These are phyloP conservation scores for Cosmia trapezina DNA, from an alignment of 2,888 invertebrate genomes.

Conservation along the genomic window DNA sequence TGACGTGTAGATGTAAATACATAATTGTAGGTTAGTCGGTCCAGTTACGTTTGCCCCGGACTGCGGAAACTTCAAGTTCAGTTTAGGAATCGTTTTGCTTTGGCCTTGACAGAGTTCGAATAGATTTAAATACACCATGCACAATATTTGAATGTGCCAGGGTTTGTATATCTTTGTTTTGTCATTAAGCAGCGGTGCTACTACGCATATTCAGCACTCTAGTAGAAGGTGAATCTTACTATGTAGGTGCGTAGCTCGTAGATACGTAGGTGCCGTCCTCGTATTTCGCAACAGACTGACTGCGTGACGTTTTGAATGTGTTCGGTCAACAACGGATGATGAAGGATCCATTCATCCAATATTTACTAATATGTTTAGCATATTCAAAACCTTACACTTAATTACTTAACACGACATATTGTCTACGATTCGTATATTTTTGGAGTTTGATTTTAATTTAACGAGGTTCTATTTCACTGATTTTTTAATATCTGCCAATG, in stretches of 20 bases:
- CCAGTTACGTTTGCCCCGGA: not conserved
- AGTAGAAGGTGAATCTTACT: conserved; percentile 53
- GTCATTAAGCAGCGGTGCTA: conserved; percentile 45
- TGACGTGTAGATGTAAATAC: conserved; percentile 2
- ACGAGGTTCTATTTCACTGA: conserved; percentile 32
- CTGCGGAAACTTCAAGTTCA: conserved; percentile 17
- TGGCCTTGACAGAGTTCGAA: conserved; percentile 23
- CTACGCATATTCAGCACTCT: conserved; percentile 42
- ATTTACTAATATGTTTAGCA: conserved; percentile 50
- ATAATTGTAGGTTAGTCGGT: conserved; percentile 1
- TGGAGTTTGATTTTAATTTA: conserved; percentile 14
- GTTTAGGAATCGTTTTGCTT: conserved; percentile 8
- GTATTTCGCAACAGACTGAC: conserved; percentile 64
- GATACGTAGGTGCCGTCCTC: conserved; percentile 55
- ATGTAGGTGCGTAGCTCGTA: conserved; percentile 22
- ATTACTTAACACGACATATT: conserved; percentile 21
- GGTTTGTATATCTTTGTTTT: conserved; percentile 52
- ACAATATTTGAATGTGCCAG: conserved; percentile 42
- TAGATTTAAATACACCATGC: conserved; percentile 27
- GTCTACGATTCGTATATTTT: conserved; percentile 17
- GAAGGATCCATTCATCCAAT: conserved; percentile 52
- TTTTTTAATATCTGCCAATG: conserved; percentile 32
- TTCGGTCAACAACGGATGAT: conserved; percentile 52
- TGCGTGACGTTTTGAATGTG: conserved; percentile 56
- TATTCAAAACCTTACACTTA: conserved; percentile 43